A percentile compares a stretch with the other conserved stretches of the same genome.
These are phyloP conservation scores for Phainopepla nitens DNA, from an alignment of 2,113 vertebrate genomes.

Conservation along the genomic window DNA sequence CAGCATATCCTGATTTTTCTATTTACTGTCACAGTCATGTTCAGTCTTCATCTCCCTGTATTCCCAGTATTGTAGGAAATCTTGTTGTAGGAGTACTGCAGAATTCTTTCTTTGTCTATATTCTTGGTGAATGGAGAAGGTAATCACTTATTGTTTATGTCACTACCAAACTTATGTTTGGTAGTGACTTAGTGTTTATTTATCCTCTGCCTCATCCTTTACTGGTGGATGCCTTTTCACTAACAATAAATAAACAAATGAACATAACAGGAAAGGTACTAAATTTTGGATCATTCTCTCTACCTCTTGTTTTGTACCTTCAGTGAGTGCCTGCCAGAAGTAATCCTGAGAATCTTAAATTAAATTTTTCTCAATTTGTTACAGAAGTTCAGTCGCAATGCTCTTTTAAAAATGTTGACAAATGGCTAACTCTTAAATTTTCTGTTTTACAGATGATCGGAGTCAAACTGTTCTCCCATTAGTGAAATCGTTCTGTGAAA, in stretches of 20 bases:
- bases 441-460: constrained; percentile 81
- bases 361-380: neutral
- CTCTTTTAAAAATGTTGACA: neutral
- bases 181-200: neutral
- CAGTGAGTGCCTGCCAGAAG: neutral
- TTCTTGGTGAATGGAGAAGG: neutral
- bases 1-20: neutral
- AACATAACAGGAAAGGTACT: neutral
- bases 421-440: neutral
- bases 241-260: neutral
- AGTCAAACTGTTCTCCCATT: constrained; percentile 85
- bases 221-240: neutral
- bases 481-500: constrained; percentile 89
- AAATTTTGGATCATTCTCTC: neutral
- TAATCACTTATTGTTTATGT: neutral
- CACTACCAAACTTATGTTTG: too few relatives aligned
- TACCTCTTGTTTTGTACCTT: neutral
- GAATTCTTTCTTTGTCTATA: neutral
- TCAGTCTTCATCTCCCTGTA: neutral
- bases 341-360: neutral
- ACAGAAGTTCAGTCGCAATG: neutral
- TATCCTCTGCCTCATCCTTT: neutral
- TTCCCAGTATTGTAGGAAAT: neutral
- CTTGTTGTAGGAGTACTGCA: neutral
- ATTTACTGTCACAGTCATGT: neutral